A percentile compares a stretch with the other conserved stretches of the same genome.
Conservation (phyloP, 2,797 vertebrate genomes). For the Adelosebastes latens region DNA sequence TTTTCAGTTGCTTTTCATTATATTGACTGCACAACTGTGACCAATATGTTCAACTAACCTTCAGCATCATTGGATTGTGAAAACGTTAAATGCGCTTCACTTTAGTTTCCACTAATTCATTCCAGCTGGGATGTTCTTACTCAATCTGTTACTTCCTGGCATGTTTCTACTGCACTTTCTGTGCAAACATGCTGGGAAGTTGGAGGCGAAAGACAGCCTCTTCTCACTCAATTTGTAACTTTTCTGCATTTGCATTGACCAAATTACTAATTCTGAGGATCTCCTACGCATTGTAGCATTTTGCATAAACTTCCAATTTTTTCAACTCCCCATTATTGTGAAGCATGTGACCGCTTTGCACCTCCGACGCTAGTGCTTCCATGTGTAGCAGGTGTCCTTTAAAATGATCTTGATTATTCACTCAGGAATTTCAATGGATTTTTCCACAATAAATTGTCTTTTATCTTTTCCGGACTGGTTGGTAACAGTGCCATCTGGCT, state of each 20-base stretch:
- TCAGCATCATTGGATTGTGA: too few relatives aligned
- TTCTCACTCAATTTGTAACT: background rate
- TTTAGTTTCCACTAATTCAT: background rate
- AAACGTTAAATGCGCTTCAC: background rate
- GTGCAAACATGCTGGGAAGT: background rate
- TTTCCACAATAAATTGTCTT: background rate
- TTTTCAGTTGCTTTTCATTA: background rate
- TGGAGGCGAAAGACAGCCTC: background rate
- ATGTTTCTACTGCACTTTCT: background rate
- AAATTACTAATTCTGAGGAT: background rate
- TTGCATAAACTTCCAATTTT: background rate
- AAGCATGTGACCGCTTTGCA: background rate
- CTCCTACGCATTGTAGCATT: background rate
- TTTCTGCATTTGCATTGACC: background rate
- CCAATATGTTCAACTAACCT: background rate
- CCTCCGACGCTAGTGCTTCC: background rate
- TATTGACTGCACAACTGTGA: background rate
- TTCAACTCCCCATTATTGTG: background rate
- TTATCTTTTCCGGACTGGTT: background rate
- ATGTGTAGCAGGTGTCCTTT: background rate
- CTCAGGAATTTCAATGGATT: background rate
- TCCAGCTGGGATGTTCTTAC: background rate
- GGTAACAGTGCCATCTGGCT: background rate
- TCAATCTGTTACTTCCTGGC: background rate
- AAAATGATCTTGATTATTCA: background rate